Conservation (phyloP, 2,888 invertebrate genomes). For the Cheilosia scutellata region DNA sequence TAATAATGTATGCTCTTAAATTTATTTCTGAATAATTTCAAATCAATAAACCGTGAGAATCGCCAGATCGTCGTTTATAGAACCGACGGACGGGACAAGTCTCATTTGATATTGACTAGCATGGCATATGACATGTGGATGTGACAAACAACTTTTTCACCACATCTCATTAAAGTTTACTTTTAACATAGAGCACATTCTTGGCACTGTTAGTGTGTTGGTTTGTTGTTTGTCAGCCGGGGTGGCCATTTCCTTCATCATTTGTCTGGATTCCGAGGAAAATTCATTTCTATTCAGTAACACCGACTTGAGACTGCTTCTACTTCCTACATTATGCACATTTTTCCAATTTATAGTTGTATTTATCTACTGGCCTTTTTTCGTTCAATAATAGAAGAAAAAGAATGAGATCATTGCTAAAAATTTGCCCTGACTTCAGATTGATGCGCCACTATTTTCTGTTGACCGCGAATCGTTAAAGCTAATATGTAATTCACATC, state of each 20-base stretch:
- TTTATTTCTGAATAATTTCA: no score
- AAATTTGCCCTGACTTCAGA: slow-evolving; percentile 21
- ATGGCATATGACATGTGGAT: not conserved
- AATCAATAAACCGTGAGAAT: no score
- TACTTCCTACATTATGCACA: no score
- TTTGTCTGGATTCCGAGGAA: not conserved
- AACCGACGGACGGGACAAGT: no score
- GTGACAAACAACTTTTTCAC: slow-evolving; percentile 19
- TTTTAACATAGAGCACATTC: not conserved
- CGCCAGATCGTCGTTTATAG: no score
- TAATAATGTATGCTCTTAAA: no score
- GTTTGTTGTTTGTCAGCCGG: not conserved
- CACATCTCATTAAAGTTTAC: not conserved
- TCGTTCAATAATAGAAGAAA: not conserved
- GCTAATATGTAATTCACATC: slow-evolving; percentile 44
- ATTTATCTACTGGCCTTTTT: not conserved
- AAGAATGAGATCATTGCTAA: slow-evolving; percentile 37
- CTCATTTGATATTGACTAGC: slow-evolving; percentile 31
- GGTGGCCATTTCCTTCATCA: not conserved
- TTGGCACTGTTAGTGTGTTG: not conserved
- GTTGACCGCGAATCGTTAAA: slow-evolving; percentile 35
- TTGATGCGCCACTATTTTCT: slow-evolving; percentile 10
- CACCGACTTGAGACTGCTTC: no score
- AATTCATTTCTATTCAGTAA: not conserved
- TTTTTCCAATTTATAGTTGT: no score